These are phyloP conservation scores for Saccopteryx bilineata DNA, from an alignment of 2,113 vertebrate species.

Conservation along the genomic window DNA sequence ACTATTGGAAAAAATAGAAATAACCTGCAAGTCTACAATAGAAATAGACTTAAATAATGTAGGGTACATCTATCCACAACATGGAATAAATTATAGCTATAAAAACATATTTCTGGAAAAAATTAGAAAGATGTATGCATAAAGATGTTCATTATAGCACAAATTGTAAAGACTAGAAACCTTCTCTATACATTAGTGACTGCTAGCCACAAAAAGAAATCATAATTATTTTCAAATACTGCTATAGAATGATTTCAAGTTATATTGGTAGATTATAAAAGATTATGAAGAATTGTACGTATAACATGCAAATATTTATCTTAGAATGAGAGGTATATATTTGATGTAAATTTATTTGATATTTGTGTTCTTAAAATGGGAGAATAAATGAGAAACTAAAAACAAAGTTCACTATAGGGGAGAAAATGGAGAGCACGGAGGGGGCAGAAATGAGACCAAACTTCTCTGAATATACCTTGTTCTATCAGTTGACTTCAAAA, in stretches of 20 bases:
- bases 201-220: background rate
- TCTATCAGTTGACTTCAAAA: background rate
- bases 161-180: background rate
- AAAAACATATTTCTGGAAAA: conserved; percentile 38
- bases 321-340: background rate
- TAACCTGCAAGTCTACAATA: background rate
- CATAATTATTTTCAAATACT: background rate
- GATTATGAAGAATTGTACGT: background rate
- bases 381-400: background rate
- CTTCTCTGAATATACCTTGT: background rate
- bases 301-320: background rate
- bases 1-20: background rate
- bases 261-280: background rate
- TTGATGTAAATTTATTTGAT: background rate
- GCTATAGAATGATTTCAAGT: background rate
- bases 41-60: background rate
- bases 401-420: background rate
- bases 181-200: background rate
- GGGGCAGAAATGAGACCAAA: background rate
- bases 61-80: background rate
- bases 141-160: background rate
- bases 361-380: background rate
- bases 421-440: background rate
- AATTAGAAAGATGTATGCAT: background rate
- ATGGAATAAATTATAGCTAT: conserved; percentile 2